Base-by-base conservation (phyloP, 2,888 invertebrate genomes). In the Cerastoderma edule region DNA sequence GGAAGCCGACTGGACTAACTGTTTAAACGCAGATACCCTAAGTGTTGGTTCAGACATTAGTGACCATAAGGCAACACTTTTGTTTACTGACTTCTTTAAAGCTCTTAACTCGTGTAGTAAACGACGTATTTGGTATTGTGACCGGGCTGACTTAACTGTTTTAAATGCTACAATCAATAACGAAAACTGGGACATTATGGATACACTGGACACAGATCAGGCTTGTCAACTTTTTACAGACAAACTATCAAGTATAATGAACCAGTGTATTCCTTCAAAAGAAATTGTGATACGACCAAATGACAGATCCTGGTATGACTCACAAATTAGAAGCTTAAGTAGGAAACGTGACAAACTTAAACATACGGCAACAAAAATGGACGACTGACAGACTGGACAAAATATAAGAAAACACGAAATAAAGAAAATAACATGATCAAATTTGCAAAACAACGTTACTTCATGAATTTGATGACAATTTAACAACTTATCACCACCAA, bases 241-340 rank as follows among this genome's bases (percentile, higher is more conserved):
- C 2, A 53, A 6, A 32, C 24, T 67, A 22, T 22, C 35, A 35
- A 33, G 32, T n/a, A 32, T 67, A 4, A 53, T 53, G 35, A 32
- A 28, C 13, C 54, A 22, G 39, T 70, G 63, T 27, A 70, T 70
- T 16, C 70, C 63, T 24, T 50, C 24, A 30, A 70, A 70, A 70
- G 27, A 24, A 30, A 33, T 70, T 10, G 32, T 35, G 27, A 35
- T 70, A 8, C 28, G 70, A 32, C 53, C 63, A 10, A 50, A 70
- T 27, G 70, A 70, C 27, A 60, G 64, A 50, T 66, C 72, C 3
- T 72, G 72, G 72, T 72, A 65, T 44, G 57, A 66, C 33, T 66
- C 66, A 10, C 33, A 44, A 46, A 72, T 56, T 16, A 54, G 72
- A 46, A 22, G 44, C 28, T 13, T 13, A 16, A 30, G 35, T 35